Base-by-base conservation (phyloP, 2,797 vertebrate species). In the Centropyge bicolor region DNA sequence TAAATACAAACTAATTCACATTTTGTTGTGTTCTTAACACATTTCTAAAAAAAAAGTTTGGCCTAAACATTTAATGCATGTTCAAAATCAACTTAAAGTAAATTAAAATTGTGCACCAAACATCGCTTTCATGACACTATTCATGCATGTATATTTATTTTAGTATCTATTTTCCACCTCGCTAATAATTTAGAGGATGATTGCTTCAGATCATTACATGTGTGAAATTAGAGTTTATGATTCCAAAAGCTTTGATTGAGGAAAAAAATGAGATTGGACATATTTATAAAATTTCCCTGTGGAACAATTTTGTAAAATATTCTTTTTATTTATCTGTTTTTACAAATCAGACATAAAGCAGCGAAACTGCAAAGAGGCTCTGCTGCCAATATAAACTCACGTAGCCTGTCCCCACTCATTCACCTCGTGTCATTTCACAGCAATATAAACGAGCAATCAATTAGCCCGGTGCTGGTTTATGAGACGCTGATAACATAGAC, bases 391-490 rank as follows among this genome's bases (percentile, higher is more conserved):
- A 80, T 76, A 65, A 84, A 83, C 48, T 75, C 60, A 10, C 5
- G 17, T 31, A 31, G 27, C 27, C 27, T 31, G 27, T 31, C 6
- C 35, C 38, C n/a, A 36, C 22, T 31, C 46, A 65, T 69, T 78
- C 43, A 75, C 52, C 62, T 74, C 78, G 14, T 45, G 70, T 83
- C 71, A 80, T 74, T 86, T 54, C 77, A 52, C 66, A 27, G 70
- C 76, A 68, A n/a, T 81, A 80, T 69, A 76, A 83, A 35, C 56
- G 49, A 66, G 8, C 81, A 79, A 83, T 90, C 86, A 89, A 90
- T 92, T 90, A 89, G 40, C 8, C 65, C 73, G 74, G 22, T 72
- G 43, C 52, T 67, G 73, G 36, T 92, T 93, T 91, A 93, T 91
- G 88, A 85, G 69, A 48, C 73, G 69, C 67, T 64, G 91, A 92